Evolutionary conservation across 2,888 invertebrate genomes (phyloP).

Genomic region (Anthophora plumipes): DNA sequence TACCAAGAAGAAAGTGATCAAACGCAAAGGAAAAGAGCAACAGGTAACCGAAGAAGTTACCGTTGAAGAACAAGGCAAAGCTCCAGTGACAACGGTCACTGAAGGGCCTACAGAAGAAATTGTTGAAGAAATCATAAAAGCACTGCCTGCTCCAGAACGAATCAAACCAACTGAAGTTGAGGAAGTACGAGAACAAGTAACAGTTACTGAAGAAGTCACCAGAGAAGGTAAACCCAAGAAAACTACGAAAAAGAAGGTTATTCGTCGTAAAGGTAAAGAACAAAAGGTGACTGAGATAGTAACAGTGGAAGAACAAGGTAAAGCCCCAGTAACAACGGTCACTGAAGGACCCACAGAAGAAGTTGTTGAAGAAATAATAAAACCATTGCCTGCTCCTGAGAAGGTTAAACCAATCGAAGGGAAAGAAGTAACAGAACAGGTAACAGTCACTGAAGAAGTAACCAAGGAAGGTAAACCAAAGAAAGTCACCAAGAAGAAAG

Average conservation of each 20-base stretch:
- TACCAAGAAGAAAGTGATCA: constrained; percentile 77
- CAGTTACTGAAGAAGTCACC: constrained; percentile 59
- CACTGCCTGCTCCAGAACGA: constrained; percentile 72
- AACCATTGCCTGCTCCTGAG: not conserved
- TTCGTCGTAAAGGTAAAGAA: constrained; percentile 77
- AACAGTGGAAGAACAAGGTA: constrained; percentile 71
- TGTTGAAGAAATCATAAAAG: constrained; percentile 69
- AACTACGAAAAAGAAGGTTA: constrained; percentile 76
- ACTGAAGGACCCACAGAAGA: constrained; percentile 73
- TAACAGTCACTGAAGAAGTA: constrained; percentile 58
- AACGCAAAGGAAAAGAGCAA: constrained; percentile 75
- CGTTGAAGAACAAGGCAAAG: constrained; percentile 71
- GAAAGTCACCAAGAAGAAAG: constrained; percentile 74
- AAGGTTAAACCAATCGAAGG: constrained; percentile 27
- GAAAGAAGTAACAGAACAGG: constrained; percentile 21
- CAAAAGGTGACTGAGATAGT: constrained; percentile 74
- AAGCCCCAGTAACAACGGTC: constrained; percentile 66
- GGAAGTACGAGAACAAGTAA: constrained; percentile 33
- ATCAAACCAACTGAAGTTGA: constrained; percentile 28
- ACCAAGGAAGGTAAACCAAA: constrained; percentile 73
- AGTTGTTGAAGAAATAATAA: constrained; percentile 63
- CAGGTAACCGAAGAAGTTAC: constrained; percentile 73
- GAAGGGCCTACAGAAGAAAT: constrained; percentile 72
- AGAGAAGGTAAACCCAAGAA: constrained; percentile 75
- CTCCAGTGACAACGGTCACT: constrained; percentile 67